A percentile compares a stretch with the other conserved stretches of the same genome.
phyloP scores from a whole-genome alignment of 1,140 invertebrate species.

The Meteorus sp. region DNA sequence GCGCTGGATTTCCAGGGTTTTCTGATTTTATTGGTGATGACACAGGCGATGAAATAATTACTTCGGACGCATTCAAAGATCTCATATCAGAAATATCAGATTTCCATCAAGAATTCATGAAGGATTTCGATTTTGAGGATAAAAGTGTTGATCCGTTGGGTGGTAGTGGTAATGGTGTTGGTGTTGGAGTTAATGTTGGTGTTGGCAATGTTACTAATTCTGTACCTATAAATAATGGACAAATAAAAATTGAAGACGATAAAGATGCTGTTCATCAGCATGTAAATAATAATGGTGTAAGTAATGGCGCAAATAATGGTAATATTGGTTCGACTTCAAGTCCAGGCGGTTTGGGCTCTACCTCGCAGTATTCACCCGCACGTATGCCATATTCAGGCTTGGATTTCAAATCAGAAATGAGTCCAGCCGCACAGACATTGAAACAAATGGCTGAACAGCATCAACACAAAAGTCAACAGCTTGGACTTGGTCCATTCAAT shows the following conservation, averaged over 20 bases:
- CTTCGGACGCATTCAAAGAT: slow-evolving; percentile 83
- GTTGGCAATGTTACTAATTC: background rate
- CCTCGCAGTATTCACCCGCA: slow-evolving; percentile 58
- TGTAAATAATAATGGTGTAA: slow-evolving; percentile 38
- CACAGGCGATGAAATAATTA: slow-evolving; percentile 76
- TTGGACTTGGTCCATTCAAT: slow-evolving; percentile 54
- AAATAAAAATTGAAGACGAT: slow-evolving; percentile 56
- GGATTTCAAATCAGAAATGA: slow-evolving; percentile 71
- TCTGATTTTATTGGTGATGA: slow-evolving; percentile 81
- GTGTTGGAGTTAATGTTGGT: slow-evolving; percentile 30
- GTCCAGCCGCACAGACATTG: slow-evolving; percentile 87
- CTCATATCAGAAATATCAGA: slow-evolving; percentile 85
- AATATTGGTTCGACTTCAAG: slow-evolving; percentile 43
- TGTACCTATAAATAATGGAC: slow-evolving; percentile 49
- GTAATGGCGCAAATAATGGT: slow-evolving; percentile 31
- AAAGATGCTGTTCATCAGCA: slow-evolving; percentile 50
- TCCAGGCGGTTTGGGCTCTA: slow-evolving; percentile 37
- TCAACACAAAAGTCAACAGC: slow-evolving; percentile 76
- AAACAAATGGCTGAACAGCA: slow-evolving; percentile 97
- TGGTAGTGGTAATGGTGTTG: slow-evolving; percentile 16
- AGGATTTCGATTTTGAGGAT: slow-evolving; percentile 78
- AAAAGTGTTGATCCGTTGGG: slow-evolving; percentile 52
- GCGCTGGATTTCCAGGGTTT: slow-evolving; percentile 73
- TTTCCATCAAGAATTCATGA: slow-evolving; percentile 80
- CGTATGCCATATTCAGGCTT: slow-evolving; percentile 55